phyloP scores from a whole-genome alignment of 2,797 vertebrate genomes.

The Danio albolineatus region DNA sequence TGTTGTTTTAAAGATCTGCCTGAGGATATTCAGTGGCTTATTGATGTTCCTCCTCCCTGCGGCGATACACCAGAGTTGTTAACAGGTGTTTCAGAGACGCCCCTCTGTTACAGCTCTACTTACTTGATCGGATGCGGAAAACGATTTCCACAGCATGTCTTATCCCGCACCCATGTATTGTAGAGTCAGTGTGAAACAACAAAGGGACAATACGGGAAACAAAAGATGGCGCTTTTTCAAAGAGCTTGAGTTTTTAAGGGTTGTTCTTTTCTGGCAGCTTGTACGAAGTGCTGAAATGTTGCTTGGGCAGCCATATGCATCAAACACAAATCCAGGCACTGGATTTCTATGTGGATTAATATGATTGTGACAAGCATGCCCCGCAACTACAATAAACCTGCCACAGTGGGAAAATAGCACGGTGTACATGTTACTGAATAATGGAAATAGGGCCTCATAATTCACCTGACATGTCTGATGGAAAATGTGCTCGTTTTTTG shows the following conservation, averaged over 20 bases:
- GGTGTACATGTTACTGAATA: conserved; percentile 43
- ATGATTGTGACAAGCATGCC: conserved; percentile 37
- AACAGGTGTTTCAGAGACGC: conserved; percentile 52
- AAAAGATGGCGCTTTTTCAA: neutral
- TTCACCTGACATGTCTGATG: conserved; percentile 45
- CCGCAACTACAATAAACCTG: conserved; percentile 52
- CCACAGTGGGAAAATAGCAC: conserved; percentile 41
- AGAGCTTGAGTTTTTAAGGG: neutral
- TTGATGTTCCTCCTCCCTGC: conserved; percentile 52
- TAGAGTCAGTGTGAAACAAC: neutral
- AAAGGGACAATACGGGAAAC: neutral
- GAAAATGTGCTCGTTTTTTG: conserved; percentile 36
- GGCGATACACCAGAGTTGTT: conserved; percentile 41
- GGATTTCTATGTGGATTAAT: conserved; percentile 34
- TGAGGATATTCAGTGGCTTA: conserved; percentile 40
- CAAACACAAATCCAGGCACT: conserved; percentile 5
- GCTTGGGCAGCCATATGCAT: conserved; percentile 1
- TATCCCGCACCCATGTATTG: neutral
- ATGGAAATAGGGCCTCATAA: conserved; percentile 39
- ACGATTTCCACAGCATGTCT: neutral
- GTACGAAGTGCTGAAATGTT: conserved; percentile 11
- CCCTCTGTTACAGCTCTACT: conserved; percentile 33
- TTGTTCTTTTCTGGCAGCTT: neutral
- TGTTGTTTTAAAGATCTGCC: conserved; percentile 58
- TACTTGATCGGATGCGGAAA: conserved; percentile 32